A percentile compares a stretch with the other conserved stretches of the same genome.
These are phyloP conservation scores for Gorilla gorilla DNA, from an alignment of 2,113 vertebrate genomes.

Conservation along the genomic window DNA sequence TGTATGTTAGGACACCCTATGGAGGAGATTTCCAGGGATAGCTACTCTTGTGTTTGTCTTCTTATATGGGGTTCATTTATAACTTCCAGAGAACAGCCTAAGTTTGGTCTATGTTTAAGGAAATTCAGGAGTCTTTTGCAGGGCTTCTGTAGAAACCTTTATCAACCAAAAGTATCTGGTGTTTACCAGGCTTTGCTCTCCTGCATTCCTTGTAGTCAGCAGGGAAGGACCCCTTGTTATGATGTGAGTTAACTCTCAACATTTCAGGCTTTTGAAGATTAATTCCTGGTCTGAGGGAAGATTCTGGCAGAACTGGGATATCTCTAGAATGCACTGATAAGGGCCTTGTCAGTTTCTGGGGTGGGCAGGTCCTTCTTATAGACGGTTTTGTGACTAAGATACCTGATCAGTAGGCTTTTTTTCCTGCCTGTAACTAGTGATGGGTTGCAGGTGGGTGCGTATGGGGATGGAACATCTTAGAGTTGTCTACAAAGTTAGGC, in stretches of 20 bases:
- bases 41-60: background rate
- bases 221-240: background rate
- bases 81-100: background rate
- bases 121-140: background rate
- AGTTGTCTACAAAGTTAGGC: background rate
- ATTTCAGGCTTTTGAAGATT: constrained; percentile 34
- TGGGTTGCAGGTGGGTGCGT: background rate
- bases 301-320: constrained; percentile 23
- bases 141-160: background rate
- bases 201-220: background rate
- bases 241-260: background rate
- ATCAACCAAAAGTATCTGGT: background rate
- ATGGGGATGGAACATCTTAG: background rate
- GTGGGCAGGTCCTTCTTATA: background rate
- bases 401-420: constrained; percentile 40
- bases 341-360: constrained; percentile 42
- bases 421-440: background rate
- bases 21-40: background rate
- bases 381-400: background rate
- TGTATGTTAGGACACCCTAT: background rate
- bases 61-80: background rate
- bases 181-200: background rate
- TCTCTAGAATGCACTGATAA: constrained; percentile 51
- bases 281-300: background rate
- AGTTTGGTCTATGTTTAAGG: background rate